Evolutionary conservation across 2,888 invertebrate species (phyloP), one percentile per base, ranked within the genome.

Genomic region (Drosophila colorata): DNA sequence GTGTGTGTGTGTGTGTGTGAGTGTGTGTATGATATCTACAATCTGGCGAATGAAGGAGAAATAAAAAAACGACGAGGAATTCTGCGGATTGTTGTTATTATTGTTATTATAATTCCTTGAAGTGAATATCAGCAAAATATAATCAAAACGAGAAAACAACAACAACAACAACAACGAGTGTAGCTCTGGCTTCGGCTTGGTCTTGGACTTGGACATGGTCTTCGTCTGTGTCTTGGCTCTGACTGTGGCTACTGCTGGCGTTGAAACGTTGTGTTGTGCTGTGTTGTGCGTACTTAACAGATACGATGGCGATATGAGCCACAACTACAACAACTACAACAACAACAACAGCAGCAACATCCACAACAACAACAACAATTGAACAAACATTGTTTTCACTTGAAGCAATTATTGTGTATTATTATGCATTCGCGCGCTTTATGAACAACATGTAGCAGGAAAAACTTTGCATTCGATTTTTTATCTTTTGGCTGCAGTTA

Each of bases 71-170:
- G 53, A 75, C 80, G 82, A 90, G 85, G 90, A 90, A 90, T 90
- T 90, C 90, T 91, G 90, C 90, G 90, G 90, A 90, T 91, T 90
- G 91, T 90, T 90, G 90, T 90, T 91, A 90, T 91, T 90, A 90
- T 90, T 90, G 91, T 90, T 90, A 90, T 90, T 90, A 90, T 91
- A 90, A 90, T 90, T 90, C 90, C 91, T 91, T 91, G 90, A 90
- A 91, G 90, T 90, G 90, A 88, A 88, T 90, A 90, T 90, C 90
- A 90, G 91, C 89, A 78, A 89, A 90, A 90, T 89, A 90, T 90
- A 91, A 90, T 90, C 88, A 90, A 84, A 86, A 89, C 80, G 76
- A 79, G 79, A 87, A 78, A 77, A 72, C 74, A 77, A 74, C 76
- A 74, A 65, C 69, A 74, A 43, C 58, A 46, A 43, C 48, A 35